Percentiles rank a stretch among this genome's conserved stretches.
Conservation (phyloP, 2,888 invertebrate species). For the Rhamphomyia laevipes region DNA sequence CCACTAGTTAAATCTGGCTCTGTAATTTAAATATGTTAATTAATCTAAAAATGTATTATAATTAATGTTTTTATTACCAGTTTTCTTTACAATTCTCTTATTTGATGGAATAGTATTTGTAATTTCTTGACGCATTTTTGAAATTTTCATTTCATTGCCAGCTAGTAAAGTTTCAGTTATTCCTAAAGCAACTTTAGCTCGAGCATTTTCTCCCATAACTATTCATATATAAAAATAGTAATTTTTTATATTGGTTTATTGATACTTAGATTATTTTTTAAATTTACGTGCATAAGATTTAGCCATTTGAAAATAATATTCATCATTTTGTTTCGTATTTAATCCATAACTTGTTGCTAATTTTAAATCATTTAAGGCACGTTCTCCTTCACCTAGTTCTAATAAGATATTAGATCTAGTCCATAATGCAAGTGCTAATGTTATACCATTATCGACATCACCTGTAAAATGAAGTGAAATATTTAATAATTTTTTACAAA, state of each 20-base stretch:
- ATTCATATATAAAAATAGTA: conserved; percentile 9
- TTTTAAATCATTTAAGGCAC: conserved; percentile 56
- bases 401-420: conserved; percentile 54
- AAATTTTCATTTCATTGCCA: conserved; percentile 36
- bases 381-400: conserved; percentile 42
- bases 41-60: neutral
- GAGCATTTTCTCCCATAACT: conserved; percentile 46
- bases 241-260: neutral
- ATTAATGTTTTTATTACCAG: neutral
- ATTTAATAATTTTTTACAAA: too few relatives aligned
- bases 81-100: conserved; percentile 8
- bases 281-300: conserved; percentile 46
- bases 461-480: too few relatives aligned
- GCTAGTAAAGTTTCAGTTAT: conserved; percentile 49
- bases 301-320: conserved; percentile 59
- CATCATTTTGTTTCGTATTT: conserved; percentile 48
- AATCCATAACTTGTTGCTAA: conserved; percentile 50
- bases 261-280: neutral
- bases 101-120: conserved; percentile 23
- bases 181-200: conserved; percentile 53
- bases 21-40: conserved; percentile 7
- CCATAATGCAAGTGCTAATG: conserved; percentile 53
- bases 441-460: conserved; percentile 47
- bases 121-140: conserved; percentile 39
- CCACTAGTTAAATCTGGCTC: conserved; percentile 40